These are phyloP conservation scores for Helicoverpa armigera DNA, from an alignment of 1,140 invertebrate genomes.

Conservation along the genomic window DNA sequence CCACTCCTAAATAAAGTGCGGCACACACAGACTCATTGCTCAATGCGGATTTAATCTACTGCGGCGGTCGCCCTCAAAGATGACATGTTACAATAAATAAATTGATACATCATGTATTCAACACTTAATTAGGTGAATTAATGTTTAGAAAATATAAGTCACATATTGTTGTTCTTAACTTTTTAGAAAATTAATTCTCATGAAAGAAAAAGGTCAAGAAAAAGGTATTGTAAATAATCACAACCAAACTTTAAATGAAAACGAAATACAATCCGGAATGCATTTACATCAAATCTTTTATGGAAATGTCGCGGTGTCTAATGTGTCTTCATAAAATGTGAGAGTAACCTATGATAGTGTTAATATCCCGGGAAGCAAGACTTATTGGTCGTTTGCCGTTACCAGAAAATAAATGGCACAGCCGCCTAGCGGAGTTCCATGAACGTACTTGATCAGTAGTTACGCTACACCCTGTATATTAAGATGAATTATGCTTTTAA, in stretches of 20 bases:
- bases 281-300: conserved; percentile 59
- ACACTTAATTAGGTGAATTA: background rate
- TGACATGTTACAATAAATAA: conserved; percentile 24
- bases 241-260: conserved; percentile 24
- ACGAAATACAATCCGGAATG: conserved; percentile 31
- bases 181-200: no score
- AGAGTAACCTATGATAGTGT: conserved; percentile 84
- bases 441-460: conserved; percentile 55
- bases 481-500: conserved; percentile 46
- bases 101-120: background rate
- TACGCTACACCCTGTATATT: conserved; percentile 41
- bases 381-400: conserved; percentile 83
- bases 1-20: conserved; percentile 52
- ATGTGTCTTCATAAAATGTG: conserved; percentile 83
- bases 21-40: conserved; percentile 27
- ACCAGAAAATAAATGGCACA: conserved; percentile 75
- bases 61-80: background rate
- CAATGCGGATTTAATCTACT: conserved; percentile 23
- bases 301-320: conserved; percentile 71
- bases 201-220: background rate
- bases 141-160: no score
- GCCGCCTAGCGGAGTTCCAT: conserved; percentile 58
- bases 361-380: conserved; percentile 83
- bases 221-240: background rate
- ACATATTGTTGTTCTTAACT: no score